Base-by-base conservation (phyloP, 2,888 invertebrate genomes). In the Watsonalla binaria region DNA sequence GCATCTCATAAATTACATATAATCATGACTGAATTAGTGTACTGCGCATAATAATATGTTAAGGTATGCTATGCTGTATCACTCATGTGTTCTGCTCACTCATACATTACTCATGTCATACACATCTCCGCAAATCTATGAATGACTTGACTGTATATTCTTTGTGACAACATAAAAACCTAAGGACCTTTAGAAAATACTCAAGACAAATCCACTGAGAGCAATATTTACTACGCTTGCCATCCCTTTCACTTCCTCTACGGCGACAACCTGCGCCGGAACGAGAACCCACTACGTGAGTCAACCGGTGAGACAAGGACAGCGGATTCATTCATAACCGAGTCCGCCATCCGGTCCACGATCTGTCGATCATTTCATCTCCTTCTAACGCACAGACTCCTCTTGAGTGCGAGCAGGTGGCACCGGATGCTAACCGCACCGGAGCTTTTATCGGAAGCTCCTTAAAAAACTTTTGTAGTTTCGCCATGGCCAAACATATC, bases 171-270 rank as follows among this genome's bases (percentile, higher is more conserved):
- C 70, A 86, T 78, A 89, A 89, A 86, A 84, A 86, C 78, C 69
- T 73, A 66, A 76, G 78, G 76, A 72, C 78, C 80, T 82, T 81
- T 82, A 76, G 77, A 80, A 24, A 80, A 81, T 80, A 82, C 82
- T 83, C 84, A 77, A 77, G 78, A 69, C 72, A 76, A 78, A 75
- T 79, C 78, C 76, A 81, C 76, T 67, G 76, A 83, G 74, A 84
- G 82, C 90, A 86, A 90, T 90, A 87, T 90, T 90, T 90, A 90
- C 90, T 90, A 90, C 90, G 82, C 78, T 77, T 82, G 86, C 82
- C 78, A 90, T 87, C 90, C 90, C 90, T 90, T 89, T 90, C 90
- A 89, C 90, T 90, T 90, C 90, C 90, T 90, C 82, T 82, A 83
- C 80, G 80, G 76, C 84, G 88, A 86, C 90, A 89, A 89, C 90